Evolutionary conservation across 2,888 invertebrate genomes (phyloP), one percentile per base, ranked within the genome.

Genomic region (Subacronicta megacephala): DNA sequence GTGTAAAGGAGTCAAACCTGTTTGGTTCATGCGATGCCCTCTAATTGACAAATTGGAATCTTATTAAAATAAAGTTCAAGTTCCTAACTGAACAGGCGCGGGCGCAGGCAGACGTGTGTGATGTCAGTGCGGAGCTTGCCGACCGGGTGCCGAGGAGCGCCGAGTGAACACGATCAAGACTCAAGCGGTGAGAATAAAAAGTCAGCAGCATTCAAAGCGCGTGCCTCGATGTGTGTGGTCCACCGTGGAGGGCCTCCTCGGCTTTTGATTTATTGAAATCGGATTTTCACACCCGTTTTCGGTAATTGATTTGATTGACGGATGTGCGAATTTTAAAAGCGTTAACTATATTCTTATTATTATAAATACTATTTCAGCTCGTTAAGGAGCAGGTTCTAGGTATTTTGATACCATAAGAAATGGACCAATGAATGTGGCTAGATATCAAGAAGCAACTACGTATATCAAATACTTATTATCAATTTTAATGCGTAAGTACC

Each of bases 201-300:
- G 90, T 85, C 85, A 82, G 94, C 94, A 89, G 90, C 93, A 95
- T 95, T 95, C 94, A 94, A 93, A 95, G 95, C 96, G 96, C 96
- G 96, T 96, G 96, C 96, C 96, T 95, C 96, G 87, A 95, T 93
- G 95, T 96, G 96, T 96, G 96, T 96, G 96, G 96, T 96, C 96
- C 91, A 87, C 93, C 90, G 57, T 71, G 95, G 94, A 93, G 95
- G 95, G 93, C 94, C 90, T 88, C 84, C 74, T 84, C 83, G 70
- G 72, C 76, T 82, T 87, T 89, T 93, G 90, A 93, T 93, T 91
- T 91, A 92, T 92, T 89, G 86, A 84, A 90, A 89, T 87, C 87
- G 64, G 82, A 88, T 88, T 89, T 92, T 93, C 90, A 87, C 92
- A 90, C 90, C 81, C 82, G 82, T 87, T 89, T 88, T 81, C 66